Conservation (phyloP, 2,113 vertebrate species). For the Pontoporia blainvillei region DNA sequence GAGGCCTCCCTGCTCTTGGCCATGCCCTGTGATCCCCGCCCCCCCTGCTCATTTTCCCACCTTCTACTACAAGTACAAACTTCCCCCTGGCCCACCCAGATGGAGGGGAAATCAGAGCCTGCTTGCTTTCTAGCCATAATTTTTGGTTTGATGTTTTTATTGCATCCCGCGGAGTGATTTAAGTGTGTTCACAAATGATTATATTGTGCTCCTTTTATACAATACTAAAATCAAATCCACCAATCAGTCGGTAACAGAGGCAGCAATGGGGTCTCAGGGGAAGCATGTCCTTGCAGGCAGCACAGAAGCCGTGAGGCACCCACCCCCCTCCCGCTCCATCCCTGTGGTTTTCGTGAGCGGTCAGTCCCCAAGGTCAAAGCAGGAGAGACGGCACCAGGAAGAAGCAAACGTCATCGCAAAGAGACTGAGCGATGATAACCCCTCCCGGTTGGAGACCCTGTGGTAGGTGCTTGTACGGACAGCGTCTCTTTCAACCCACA, state of each 20-base stretch:
- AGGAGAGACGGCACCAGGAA: background rate
- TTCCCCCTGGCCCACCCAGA: background rate
- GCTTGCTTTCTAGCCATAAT: slow-evolving; percentile 40
- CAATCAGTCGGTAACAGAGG: slow-evolving; percentile 24
- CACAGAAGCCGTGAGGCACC: background rate
- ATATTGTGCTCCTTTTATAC: slow-evolving; percentile 59
- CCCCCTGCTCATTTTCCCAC: background rate
- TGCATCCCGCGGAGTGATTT: slow-evolving; percentile 56
- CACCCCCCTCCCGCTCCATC: accelerated
- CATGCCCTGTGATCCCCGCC: background rate
- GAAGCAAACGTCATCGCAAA: background rate
- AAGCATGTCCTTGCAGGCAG: background rate
- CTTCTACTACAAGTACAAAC: background rate
- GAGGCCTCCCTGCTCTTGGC: background rate
- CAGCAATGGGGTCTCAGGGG: background rate
- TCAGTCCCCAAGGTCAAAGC: background rate
- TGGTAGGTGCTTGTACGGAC: background rate
- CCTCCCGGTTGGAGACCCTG: background rate
- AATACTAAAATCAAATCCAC: slow-evolving; percentile 44
- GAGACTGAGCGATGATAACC: background rate
- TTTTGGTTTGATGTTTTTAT: slow-evolving; percentile 67
- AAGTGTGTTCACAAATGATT: slow-evolving; percentile 60
- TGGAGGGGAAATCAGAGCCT: slow-evolving; percentile 23
- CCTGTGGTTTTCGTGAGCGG: background rate
- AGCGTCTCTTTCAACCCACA: background rate